Evolutionary conservation across 1,140 invertebrate species (phyloP).

Genomic region (Brachionus calyciflorus): DNA sequence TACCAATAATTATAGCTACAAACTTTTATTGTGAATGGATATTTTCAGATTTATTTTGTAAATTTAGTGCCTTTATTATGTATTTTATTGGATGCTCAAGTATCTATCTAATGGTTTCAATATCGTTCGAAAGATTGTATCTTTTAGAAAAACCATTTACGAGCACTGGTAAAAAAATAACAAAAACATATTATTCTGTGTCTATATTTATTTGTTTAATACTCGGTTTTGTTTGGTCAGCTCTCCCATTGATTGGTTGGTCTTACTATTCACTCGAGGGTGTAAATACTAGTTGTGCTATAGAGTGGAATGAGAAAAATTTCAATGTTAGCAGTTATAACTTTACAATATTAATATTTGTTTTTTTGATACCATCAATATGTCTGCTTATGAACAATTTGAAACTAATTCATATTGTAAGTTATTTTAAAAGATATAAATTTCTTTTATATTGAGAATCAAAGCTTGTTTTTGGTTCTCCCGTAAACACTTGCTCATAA

Average conservation of each 20-base stretch:
- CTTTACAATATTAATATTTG: slow-evolving; percentile 21
- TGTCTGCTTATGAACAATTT: slow-evolving; percentile 7
- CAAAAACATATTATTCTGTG: neutral
- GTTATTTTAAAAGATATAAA: neutral
- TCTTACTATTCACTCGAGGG: slow-evolving; percentile 17
- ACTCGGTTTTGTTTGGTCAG: neutral
- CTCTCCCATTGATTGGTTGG: slow-evolving; percentile 16
- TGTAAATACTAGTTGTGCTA: slow-evolving; percentile 11
- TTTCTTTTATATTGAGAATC: no score
- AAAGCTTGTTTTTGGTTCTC: no score
- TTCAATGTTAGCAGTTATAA: slow-evolving; percentile 37
- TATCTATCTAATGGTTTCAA: slow-evolving; percentile 33
- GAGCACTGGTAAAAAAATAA: neutral
- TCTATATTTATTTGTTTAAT: neutral
- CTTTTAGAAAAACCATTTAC: neutral
- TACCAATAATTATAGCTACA: neutral
- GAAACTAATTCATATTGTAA: slow-evolving; percentile 26
- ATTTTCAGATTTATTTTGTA: neutral
- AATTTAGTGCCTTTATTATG: neutral
- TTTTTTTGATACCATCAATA: slow-evolving; percentile 1
- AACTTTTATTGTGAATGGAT: slow-evolving; percentile 15
- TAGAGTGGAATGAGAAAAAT: slow-evolving; percentile 34
- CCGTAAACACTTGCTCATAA: no score
- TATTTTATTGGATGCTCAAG: slow-evolving; percentile 24
- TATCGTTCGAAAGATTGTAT: slow-evolving; percentile 17